These are phyloP conservation scores for Rhegmatorhina hoffmannsi DNA, from an alignment of 2,113 vertebrate species.

Conservation along the genomic window DNA sequence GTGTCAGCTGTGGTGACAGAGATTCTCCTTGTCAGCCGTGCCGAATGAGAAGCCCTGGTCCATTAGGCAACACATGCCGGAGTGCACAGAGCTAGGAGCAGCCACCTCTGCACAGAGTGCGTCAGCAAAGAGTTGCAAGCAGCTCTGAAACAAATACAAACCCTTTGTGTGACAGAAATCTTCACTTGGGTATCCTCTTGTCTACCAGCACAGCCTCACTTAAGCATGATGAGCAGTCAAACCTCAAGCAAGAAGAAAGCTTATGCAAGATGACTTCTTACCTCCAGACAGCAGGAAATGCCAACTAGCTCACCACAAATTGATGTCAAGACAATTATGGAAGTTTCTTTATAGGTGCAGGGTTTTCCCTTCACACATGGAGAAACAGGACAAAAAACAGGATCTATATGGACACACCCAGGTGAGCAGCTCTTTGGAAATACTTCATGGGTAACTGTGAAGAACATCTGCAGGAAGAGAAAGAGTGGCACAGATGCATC, in stretches of 20 bases:
- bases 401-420: rapidly evolving
- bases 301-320: neutral
- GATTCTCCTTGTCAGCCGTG: slow-evolving; percentile 41
- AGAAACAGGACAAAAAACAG: neutral
- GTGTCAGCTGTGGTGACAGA: slow-evolving; percentile 59
- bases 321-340: neutral
- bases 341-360: neutral
- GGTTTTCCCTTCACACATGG: neutral
- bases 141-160: slow-evolving; percentile 19
- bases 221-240: rapidly evolving
- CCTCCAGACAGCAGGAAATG: neutral
- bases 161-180: neutral
- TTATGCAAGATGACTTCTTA: neutral
- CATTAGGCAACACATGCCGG: slow-evolving; percentile 16
- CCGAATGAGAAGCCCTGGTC: slow-evolving; percentile 32
- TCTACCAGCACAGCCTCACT: neutral
- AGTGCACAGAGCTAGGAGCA: neutral
- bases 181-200: rapidly evolving
- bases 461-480: neutral
- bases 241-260: neutral
- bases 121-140: neutral
- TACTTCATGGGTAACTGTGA: neutral
- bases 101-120: neutral
- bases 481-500: neutral
- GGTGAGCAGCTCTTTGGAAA: neutral